Evolutionary conservation across 2,797 vertebrate species (phyloP).

Genomic region (Scomberomorus guttatus): DNA sequence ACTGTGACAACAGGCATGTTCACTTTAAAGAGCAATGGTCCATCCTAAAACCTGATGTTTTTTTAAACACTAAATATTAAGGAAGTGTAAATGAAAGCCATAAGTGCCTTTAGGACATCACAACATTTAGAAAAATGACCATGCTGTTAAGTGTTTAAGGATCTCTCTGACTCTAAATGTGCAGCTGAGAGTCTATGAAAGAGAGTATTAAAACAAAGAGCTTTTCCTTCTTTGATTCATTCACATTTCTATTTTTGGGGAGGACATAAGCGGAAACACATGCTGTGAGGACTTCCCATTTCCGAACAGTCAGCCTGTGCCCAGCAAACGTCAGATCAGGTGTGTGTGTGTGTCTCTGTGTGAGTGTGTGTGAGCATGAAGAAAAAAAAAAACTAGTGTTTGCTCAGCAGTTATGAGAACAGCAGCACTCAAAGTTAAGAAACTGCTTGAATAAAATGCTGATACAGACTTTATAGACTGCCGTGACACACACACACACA

Average conservation of each 20-base stretch:
- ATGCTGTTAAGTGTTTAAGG: background rate
- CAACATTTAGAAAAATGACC: background rate
- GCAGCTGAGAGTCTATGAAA: slow-evolving; percentile 6
- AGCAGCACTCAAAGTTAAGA: slow-evolving; percentile 20
- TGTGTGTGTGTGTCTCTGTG: slow-evolving; percentile 33
- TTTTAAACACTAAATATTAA: background rate
- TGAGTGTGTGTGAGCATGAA: slow-evolving; percentile 19
- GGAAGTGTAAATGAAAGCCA: slow-evolving; percentile 16
- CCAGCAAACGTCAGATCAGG: slow-evolving; percentile 58
- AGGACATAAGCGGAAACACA: slow-evolving; percentile 60
- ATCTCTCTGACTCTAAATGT: background rate
- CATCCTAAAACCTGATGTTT: background rate
- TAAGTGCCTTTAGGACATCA: background rate
- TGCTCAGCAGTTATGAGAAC: slow-evolving; percentile 58
- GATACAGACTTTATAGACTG: slow-evolving; percentile 37
- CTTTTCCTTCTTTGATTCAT: slow-evolving; percentile 50
- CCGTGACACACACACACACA: slow-evolving; percentile 15
- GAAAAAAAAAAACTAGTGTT: slow-evolving; percentile 44
- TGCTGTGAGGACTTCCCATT: slow-evolving; percentile 80
- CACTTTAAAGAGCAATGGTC: background rate
- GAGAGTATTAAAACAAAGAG: slow-evolving; percentile 36
- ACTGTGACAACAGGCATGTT: background rate
- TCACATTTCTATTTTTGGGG: slow-evolving; percentile 58
- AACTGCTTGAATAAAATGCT: slow-evolving; percentile 53
- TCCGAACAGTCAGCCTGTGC: slow-evolving; percentile 56